phyloP scores from a whole-genome alignment of 2,888 invertebrate species.

The Eupelmus urozonus region DNA sequence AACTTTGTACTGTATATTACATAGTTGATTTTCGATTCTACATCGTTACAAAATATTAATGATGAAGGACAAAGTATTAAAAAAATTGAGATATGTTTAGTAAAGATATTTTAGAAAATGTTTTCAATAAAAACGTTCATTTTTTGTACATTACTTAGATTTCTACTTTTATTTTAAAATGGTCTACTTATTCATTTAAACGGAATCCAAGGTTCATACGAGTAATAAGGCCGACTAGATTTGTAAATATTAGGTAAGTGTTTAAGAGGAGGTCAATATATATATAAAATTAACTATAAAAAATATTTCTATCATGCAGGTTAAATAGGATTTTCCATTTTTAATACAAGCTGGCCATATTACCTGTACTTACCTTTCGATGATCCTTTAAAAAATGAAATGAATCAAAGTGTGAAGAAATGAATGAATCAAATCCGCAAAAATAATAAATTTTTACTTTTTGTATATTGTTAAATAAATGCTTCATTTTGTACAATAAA shows the following conservation, averaged over 20 bases:
- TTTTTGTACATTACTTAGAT: neutral
- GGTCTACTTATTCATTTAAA: no score
- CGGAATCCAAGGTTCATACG: no score
- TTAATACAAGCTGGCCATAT: no score
- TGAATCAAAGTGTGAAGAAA: neutral
- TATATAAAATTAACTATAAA: no score
- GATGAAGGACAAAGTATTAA: neutral
- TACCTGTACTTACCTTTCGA: no score
- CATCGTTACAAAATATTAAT: neutral
- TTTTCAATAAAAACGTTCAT: neutral
- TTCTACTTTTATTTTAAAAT: no score
- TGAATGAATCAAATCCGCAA: neutral
- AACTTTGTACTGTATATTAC: neutral
- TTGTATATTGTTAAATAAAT: slow-evolving; percentile 3
- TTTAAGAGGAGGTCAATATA: no score
- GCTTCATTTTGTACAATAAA: neutral
- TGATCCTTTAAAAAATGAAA: no score
- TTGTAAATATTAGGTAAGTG: no score
- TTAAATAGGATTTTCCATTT: no score
- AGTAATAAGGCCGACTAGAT: no score
- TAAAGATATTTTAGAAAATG: neutral
- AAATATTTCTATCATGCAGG: no score
- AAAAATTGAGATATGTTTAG: neutral
- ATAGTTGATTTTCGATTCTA: neutral
- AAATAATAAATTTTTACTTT: neutral